Evolutionary conservation across 2,797 vertebrate genomes (phyloP).

Genomic region (Morelia viridis): DNA sequence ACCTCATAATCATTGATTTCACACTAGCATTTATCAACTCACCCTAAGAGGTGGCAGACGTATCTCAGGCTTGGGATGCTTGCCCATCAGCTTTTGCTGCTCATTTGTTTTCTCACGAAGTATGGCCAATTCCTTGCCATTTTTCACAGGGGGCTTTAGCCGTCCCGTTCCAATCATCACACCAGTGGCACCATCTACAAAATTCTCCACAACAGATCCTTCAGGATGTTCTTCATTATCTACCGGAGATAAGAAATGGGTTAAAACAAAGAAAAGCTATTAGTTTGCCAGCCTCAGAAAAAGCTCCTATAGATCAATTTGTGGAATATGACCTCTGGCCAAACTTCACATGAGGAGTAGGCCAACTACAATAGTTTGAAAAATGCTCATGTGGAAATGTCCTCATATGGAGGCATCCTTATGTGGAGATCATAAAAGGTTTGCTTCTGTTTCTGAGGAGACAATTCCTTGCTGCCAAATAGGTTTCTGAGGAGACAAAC

Average conservation of each 20-base stretch:
- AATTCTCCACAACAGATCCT: constrained; percentile 68
- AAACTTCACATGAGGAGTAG: not conserved
- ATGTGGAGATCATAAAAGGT: not conserved
- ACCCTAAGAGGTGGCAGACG: constrained; percentile 72
- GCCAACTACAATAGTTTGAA: not conserved
- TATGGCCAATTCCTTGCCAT: constrained; percentile 73
- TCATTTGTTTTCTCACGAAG: constrained; percentile 75
- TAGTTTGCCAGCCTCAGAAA: not conserved
- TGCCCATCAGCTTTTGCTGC: constrained; percentile 77
- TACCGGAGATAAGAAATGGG: constrained; percentile 44
- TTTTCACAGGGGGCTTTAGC: constrained; percentile 67
- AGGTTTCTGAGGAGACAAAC: not conserved
- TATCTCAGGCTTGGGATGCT: constrained; percentile 68
- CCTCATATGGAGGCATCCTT: not conserved
- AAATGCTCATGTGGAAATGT: not conserved
- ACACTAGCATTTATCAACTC: constrained; percentile 39
- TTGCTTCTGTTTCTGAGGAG: not conserved
- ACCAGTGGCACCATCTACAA: constrained; percentile 65
- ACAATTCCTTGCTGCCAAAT: not conserved
- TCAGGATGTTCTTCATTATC: constrained; percentile 70
- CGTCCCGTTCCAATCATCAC: constrained; percentile 59
- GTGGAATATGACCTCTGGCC: not conserved
- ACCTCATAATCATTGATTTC: not conserved
- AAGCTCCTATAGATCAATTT: not conserved
- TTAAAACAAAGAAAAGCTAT: constrained; percentile 34